phyloP scores from a whole-genome alignment of 2,113 vertebrate genomes.

The Enhydra lutris region DNA sequence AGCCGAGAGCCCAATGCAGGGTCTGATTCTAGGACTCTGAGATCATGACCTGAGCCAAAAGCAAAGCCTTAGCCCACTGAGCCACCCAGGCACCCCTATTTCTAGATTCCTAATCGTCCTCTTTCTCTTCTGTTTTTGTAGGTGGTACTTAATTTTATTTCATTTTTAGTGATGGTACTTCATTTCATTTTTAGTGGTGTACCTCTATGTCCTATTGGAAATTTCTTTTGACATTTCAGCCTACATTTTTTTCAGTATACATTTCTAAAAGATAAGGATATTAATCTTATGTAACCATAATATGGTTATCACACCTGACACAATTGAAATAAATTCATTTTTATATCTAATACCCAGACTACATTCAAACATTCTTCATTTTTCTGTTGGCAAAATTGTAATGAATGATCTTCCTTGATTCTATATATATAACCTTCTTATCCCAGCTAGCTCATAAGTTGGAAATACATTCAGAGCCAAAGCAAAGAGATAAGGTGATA shows the following conservation, averaged over 20 bases:
- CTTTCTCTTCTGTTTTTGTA: not conserved
- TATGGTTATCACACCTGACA: not conserved
- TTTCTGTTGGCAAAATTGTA: not conserved
- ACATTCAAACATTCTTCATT: not conserved
- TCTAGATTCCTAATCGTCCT: not conserved
- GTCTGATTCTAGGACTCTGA: too few relatives aligned
- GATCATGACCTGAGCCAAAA: too few relatives aligned
- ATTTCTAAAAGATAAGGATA: not conserved
- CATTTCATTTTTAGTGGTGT: not conserved
- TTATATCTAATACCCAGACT: not conserved
- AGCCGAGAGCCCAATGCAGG: too few relatives aligned
- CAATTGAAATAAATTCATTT: not conserved
- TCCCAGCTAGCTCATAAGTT: not conserved
- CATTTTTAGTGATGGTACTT: not conserved
- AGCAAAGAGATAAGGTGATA: not conserved
- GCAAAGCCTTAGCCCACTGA: too few relatives aligned
- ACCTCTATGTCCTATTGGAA: not conserved
- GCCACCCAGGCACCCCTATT: not conserved
- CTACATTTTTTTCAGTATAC: not conserved
- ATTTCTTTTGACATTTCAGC: not conserved
- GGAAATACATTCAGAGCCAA: not conserved
- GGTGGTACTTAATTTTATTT: not conserved
- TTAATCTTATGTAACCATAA: not conserved
- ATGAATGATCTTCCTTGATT: not conserved
- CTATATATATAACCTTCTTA: not conserved